A percentile compares a stretch with the other conserved stretches of the same genome.
These are phyloP conservation scores for Plutella xylostella DNA, from an alignment of 2,888 invertebrate genomes.

Conservation along the genomic window DNA sequence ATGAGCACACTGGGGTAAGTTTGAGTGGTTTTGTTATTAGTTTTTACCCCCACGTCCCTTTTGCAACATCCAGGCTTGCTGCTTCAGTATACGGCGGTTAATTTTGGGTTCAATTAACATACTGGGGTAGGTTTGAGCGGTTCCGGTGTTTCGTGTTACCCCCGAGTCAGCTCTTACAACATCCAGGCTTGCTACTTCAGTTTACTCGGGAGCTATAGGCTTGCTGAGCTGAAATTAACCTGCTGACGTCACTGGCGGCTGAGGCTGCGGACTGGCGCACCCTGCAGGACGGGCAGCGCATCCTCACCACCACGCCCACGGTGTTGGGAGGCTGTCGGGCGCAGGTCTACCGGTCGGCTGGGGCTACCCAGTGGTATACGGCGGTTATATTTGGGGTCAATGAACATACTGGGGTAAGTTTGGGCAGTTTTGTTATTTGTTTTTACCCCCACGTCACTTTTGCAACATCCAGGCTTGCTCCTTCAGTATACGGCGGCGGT, in stretches of 20 bases:
- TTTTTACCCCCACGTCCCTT: too few relatives aligned
- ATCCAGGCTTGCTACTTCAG: too few relatives aligned
- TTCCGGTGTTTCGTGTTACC: too few relatives aligned
- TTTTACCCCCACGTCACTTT: too few relatives aligned
- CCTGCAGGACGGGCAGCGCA: slow-evolving; percentile 84
- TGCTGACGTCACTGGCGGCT: slow-evolving; percentile 40
- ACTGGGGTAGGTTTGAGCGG: slow-evolving; percentile 81
- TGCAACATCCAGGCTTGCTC: too few relatives aligned
- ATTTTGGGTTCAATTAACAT: slow-evolving; percentile 86
- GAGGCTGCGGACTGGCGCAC: slow-evolving; percentile 81
- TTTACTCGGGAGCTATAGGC: too few relatives aligned
- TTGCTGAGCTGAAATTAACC: too few relatives aligned
- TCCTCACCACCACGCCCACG: slow-evolving; percentile 83
- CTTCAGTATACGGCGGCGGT: too few relatives aligned
- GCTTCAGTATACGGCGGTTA: slow-evolving; percentile 91
- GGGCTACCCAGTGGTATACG: slow-evolving; percentile 91
- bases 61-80: too few relatives aligned
- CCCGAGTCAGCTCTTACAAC: too few relatives aligned
- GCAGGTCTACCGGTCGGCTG: slow-evolving; percentile 85
- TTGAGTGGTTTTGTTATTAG: too few relatives aligned
- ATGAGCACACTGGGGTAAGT: slow-evolving; percentile 84
- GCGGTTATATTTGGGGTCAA: slow-evolving; percentile 89
- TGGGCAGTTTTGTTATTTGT: too few relatives aligned
- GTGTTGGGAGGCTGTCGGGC: slow-evolving; percentile 86
- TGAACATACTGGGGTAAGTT: slow-evolving; percentile 82